phyloP scores from a whole-genome alignment of 1,140 invertebrate genomes.

The Drosophila hydei region DNA sequence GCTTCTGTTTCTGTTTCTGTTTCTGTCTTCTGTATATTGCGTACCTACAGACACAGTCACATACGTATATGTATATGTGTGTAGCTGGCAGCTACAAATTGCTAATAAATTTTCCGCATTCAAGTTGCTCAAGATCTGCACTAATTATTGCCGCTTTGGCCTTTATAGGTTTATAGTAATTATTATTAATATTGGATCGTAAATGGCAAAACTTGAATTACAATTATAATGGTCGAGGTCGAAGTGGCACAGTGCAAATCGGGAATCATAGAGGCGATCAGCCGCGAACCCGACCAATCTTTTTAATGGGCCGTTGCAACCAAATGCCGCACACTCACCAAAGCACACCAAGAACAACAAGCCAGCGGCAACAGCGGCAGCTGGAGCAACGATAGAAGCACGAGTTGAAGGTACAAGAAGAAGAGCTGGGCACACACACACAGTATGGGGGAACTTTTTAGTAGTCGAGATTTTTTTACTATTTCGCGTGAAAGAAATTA shows the following conservation, averaged over 20 bases:
- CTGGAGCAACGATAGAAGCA: slow-evolving; percentile 13
- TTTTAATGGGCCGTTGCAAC: slow-evolving; percentile 68
- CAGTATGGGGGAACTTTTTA: slow-evolving; percentile 49
- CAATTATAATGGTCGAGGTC: slow-evolving; percentile 53
- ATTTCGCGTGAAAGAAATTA: slow-evolving; percentile 80
- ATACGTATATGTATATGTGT: background rate
- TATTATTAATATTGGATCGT: slow-evolving; percentile 20
- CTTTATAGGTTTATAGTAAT: slow-evolving; percentile 32
- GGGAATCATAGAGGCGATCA: slow-evolving; percentile 55
- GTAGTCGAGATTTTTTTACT: slow-evolving; percentile 69
- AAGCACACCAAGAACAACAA: slow-evolving; percentile 52
- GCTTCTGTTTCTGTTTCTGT: background rate
- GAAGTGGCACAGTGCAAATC: slow-evolving; percentile 5
- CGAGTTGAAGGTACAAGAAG: background rate
- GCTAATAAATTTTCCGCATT: slow-evolving; percentile 39
- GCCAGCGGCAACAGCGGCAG: slow-evolving; percentile 51
- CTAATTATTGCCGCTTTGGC: slow-evolving; percentile 30
- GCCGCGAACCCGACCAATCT: slow-evolving; percentile 56
- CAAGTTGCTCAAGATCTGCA: slow-evolving; percentile 33
- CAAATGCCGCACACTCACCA: slow-evolving; percentile 71
- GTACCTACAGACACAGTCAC: background rate
- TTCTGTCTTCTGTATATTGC: slow-evolving; percentile 46
- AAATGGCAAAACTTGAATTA: slow-evolving; percentile 34
- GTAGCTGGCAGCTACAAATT: slow-evolving; percentile 19
- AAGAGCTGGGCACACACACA: background rate